These are phyloP conservation scores for Megalops atlanticus DNA, from an alignment of 2,113 vertebrate genomes.

Conservation along the genomic window DNA sequence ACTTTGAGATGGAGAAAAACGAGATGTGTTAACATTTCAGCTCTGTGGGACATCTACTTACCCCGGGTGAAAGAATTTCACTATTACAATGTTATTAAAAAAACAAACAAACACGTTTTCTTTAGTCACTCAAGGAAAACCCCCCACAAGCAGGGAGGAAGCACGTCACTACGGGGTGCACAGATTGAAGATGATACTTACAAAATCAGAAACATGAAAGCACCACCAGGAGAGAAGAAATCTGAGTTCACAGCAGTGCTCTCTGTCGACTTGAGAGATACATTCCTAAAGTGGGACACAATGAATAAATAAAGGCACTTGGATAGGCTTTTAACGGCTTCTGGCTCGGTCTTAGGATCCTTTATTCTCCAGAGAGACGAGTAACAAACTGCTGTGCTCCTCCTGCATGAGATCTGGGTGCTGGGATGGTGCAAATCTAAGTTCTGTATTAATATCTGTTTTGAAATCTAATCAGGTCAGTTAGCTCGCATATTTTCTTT, in stretches of 20 bases:
- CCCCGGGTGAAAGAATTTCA: not conserved
- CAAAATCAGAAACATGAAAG: not conserved
- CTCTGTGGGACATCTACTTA: not conserved
- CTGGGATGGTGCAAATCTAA: not conserved
- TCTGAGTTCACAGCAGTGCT: not conserved
- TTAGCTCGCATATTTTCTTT: conserved; percentile 8
- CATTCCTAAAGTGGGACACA: conserved; percentile 63
- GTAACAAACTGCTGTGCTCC: conserved; percentile 14
- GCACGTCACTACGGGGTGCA: not conserved
- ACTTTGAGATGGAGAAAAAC: not conserved
- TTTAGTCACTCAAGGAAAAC: not conserved
- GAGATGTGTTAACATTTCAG: not conserved
- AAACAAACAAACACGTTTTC: not conserved
- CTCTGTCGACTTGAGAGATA: conserved; percentile 39
- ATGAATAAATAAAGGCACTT: conserved; percentile 72
- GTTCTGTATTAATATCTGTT: conserved; percentile 25
- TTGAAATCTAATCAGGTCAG: conserved; percentile 19
- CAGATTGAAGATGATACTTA: not conserved
- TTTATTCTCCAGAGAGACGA: conserved; percentile 33
- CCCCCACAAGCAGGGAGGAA: not conserved
- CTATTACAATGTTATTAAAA: not conserved
- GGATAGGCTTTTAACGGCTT: conserved; percentile 67
- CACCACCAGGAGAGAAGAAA: not conserved
- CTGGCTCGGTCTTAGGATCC: conserved; percentile 44
- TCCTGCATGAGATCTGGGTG: not conserved